phyloP scores from a whole-genome alignment of 2,113 vertebrate genomes.

The Entomyzon cyanotis region DNA sequence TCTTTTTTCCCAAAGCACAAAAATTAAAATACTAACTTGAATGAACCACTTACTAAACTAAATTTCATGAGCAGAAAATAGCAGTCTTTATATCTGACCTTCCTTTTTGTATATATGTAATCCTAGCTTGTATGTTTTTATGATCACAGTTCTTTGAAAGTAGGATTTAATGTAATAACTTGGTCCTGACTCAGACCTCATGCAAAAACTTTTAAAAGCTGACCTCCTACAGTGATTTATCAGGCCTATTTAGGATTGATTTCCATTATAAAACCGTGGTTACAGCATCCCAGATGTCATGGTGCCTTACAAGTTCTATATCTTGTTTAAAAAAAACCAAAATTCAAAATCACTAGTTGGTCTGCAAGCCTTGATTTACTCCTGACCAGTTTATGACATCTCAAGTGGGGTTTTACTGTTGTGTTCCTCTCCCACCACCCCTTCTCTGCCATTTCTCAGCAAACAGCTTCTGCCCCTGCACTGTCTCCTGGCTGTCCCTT shows the following conservation, averaged over 20 bases:
- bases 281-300: not conserved
- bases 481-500: not conserved
- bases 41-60: not conserved
- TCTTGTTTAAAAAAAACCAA: not conserved
- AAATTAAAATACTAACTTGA: not conserved
- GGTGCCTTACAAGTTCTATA: not conserved
- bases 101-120: not conserved
- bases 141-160: not conserved
- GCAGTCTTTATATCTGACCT: not conserved
- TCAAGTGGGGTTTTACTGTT: not conserved
- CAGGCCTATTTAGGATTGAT: constrained; percentile 34
- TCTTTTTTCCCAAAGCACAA: not conserved
- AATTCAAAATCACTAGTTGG: not conserved
- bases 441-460: not conserved
- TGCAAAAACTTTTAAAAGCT: constrained; percentile 28
- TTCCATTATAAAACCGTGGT: constrained; percentile 17
- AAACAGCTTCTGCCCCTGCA: not conserved
- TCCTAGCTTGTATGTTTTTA: not conserved
- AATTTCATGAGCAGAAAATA: not conserved
- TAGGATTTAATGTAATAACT: constrained; percentile 19
- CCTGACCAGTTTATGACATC: not conserved
- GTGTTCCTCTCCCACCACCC: not conserved
- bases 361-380: not conserved
- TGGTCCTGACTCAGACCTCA: not conserved
- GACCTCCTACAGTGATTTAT: not conserved